Evolutionary conservation across 2,113 vertebrate genomes (phyloP), one percentile per base, ranked within the genome.

Genomic region (Cololabis saira): DNA sequence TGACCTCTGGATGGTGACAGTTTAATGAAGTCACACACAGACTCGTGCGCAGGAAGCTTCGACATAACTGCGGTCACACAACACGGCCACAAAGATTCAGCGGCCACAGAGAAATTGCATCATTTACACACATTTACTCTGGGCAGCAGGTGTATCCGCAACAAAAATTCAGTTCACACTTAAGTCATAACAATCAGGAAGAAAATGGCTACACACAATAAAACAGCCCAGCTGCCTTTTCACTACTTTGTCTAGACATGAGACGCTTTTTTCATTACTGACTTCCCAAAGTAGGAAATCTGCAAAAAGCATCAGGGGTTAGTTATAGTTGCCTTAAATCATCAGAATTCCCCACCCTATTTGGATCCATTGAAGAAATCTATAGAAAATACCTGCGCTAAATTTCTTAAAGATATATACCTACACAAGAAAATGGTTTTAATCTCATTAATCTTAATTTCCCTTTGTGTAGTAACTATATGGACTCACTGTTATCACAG

Each of bases 171-270:
- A 47, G n/a, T 40, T 49, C 27, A 55, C 13, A 54, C 47, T 30
- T 8, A 40, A 67, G 70, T 56, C 56, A 74, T 74, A 82, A 64
- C 44, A 71, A 82, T 68, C 68, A 83, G 78, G 60, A 73, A 82
- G 66, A 64, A 90, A 86, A 87, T 73, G 84, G 67, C 47, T 68
- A 5, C 12, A 71, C 53, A 52, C 70, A 76, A 67, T 75, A 82
- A 89, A 90, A 69, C 11, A 21, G 16, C 67, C 75, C 64, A 61
- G 50, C 76, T 67, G 77, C 37, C 61, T 58, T 82, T 74, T 76
- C 71, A 52, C 66, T 68, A 15, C 27, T 0, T 64, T 3, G 75
- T 88, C 87, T 87, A 87, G 84, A 86, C 85, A 53, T 3, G 70
- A 70, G 68, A 67, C n/a, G 1, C 12, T 58, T 15, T 14, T 78